Conservation (phyloP, 2,113 vertebrate species). For the Buteo buteo region DNA sequence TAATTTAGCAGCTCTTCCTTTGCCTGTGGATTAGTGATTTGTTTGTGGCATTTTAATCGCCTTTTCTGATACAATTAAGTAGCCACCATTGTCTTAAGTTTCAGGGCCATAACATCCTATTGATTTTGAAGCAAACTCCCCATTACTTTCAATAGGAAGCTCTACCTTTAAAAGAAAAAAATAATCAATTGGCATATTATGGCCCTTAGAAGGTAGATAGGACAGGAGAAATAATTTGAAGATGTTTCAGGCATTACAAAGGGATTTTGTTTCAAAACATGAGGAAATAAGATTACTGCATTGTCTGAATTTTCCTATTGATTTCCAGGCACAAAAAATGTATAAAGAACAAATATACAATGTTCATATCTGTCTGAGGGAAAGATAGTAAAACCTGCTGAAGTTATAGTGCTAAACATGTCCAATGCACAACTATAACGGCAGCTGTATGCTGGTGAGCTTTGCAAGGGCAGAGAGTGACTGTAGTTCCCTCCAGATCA, state of each 20-base stretch:
- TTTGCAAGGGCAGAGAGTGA: not conserved
- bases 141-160: not conserved
- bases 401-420: not conserved
- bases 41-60: conserved; percentile 18
- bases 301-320: not conserved
- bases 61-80: not conserved
- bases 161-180: not conserved
- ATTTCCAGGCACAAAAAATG: not conserved
- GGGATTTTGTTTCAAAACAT: conserved; percentile 9
- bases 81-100: not conserved
- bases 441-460: not conserved
- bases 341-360: not conserved
- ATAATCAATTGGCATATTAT: not conserved
- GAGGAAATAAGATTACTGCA: not conserved
- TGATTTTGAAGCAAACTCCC: not conserved
- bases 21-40: not conserved
- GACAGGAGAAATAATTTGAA: not conserved
- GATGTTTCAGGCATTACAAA: not conserved
- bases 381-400: not conserved
- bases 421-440: not conserved
- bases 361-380: not conserved
- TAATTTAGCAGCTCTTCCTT: not conserved
- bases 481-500: not conserved
- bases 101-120: not conserved
- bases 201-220: not conserved